phyloP scores from a whole-genome alignment of 2,113 vertebrate genomes.

The Atherinomorus stipes region DNA sequence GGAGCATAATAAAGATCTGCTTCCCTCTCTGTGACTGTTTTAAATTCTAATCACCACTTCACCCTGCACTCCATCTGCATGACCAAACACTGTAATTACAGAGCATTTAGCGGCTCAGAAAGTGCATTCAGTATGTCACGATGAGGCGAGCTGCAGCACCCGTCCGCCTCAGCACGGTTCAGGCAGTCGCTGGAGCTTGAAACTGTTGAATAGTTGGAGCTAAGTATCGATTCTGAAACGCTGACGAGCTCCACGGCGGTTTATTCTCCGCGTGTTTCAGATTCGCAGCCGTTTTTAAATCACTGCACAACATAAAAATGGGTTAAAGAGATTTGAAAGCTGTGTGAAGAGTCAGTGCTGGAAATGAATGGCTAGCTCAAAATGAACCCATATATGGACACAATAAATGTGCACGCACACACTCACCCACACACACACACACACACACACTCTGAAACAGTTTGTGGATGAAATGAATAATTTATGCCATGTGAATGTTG shows the following conservation, averaged over 20 bases:
- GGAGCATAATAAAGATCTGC: not conserved
- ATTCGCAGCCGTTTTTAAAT: conserved; percentile 21
- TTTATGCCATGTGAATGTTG: conserved; percentile 66
- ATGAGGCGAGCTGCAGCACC: conserved; percentile 1
- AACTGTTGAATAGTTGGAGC: conserved; percentile 4
- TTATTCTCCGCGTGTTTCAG: not conserved
- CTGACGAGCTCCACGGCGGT: not conserved
- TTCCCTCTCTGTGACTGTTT: not conserved
- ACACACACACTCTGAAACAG: conserved; percentile 6
- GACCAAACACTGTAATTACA: conserved; percentile 5
- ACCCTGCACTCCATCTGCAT: not conserved
- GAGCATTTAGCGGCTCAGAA: not conserved
- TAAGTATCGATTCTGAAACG: conserved; percentile 3
- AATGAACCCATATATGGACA: conserved; percentile 6
- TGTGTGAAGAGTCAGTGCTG: not conserved
- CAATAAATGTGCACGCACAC: not conserved
- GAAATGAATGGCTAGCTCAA: conserved; percentile 35
- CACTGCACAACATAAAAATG: conserved; percentile 6
- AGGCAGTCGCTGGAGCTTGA: not conserved
- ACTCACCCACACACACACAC: conserved; percentile 7
- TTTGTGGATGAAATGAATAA: conserved; percentile 67
- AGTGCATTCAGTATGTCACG: not conserved
- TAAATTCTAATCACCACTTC: not conserved
- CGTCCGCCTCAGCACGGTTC: not conserved
- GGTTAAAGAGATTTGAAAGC: not conserved